Base-by-base conservation (phyloP, 2,888 invertebrate genomes). In the Plebejus anna region DNA sequence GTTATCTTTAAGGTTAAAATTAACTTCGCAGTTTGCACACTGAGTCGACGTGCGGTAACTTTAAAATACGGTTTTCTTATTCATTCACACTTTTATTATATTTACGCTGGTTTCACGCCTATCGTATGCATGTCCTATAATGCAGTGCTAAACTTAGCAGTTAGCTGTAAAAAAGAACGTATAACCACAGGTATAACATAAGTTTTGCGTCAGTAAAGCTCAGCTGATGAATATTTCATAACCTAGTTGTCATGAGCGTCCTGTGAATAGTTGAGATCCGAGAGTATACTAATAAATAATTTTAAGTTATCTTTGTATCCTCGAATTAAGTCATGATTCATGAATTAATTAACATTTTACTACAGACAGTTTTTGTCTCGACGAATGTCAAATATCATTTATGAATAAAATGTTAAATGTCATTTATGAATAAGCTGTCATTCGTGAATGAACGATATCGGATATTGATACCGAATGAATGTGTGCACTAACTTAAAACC, bases 1-100 rank as follows among this genome's bases (percentile, higher is more conserved):
- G 83, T 83, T 83, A 83, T 82, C 80, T 79, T 77, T 75, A 71
- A 73, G 76, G 76, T 76, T 76, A 76, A 76, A 42, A 51, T 76
- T 71, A 76, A 72, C 59, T 73, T 47, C 22, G 55, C 75, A 47
- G 28, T 36, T 61, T 32, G 36, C 36, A 66, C 66, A 38, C 16
- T 76, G 57, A 72, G 42, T 72, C 32, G 72, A 72, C 28, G 72
- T 72, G 28, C 47, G 6, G 38, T 22, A 42, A 42, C 22, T 28
- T 47, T 13, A 11, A 71, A 22, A 11, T 47, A 22, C 72, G 72
- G 11, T 3, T 22, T 72, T 47, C 28, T 28, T 32, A 61, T 11
- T 66, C 13, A 36, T 66, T 66, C 61, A 66, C 11, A 28, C 32
- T 28, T 66, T 66, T 28, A 66, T 66, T 32, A 13, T 7, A 61